These are phyloP conservation scores for Eupithecia tripunctaria DNA, from an alignment of 2,888 invertebrate species.

Conservation along the genomic window DNA sequence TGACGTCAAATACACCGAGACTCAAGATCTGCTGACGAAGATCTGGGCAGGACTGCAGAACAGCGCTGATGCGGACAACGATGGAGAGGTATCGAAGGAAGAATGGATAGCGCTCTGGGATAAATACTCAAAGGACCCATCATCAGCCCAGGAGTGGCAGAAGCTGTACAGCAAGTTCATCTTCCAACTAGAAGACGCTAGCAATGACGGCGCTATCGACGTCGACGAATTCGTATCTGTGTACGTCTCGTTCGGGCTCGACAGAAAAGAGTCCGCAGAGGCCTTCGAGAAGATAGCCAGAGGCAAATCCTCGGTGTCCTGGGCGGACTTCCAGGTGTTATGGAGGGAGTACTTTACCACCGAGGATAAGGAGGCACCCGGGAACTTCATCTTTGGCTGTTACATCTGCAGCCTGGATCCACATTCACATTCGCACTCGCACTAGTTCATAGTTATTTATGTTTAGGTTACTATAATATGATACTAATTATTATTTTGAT, in stretches of 20 bases:
- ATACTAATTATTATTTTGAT: neutral
- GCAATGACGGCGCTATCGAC: constrained; percentile 90
- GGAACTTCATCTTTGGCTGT: constrained; percentile 90
- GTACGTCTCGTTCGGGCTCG: constrained; percentile 90
- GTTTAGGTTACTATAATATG: neutral
- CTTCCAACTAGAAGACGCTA: constrained; percentile 94
- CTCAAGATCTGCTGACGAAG: constrained; percentile 79
- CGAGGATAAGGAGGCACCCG: constrained; percentile 79
- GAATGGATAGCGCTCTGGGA: constrained; percentile 96
- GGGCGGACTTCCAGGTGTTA: constrained; percentile 90
- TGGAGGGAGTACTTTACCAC: constrained; percentile 89
- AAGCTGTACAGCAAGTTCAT: constrained; percentile 93
- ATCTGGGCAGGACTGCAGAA: constrained; percentile 68
- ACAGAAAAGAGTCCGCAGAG: constrained; percentile 88
- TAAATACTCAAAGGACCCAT: constrained; percentile 74
- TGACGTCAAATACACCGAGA: constrained; percentile 89
- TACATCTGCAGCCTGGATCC: constrained; percentile 53
- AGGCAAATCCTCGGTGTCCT: constrained; percentile 86
- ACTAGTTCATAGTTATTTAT: constrained; percentile 29
- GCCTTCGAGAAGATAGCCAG: constrained; percentile 91
- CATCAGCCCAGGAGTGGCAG: constrained; percentile 90
- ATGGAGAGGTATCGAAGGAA: constrained; percentile 92
- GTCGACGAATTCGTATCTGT: constrained; percentile 92
- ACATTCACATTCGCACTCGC: constrained; percentile 48
- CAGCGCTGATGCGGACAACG: constrained; percentile 93